Base-by-base conservation (phyloP, 2,888 invertebrate genomes). In the Mythimna impura region DNA sequence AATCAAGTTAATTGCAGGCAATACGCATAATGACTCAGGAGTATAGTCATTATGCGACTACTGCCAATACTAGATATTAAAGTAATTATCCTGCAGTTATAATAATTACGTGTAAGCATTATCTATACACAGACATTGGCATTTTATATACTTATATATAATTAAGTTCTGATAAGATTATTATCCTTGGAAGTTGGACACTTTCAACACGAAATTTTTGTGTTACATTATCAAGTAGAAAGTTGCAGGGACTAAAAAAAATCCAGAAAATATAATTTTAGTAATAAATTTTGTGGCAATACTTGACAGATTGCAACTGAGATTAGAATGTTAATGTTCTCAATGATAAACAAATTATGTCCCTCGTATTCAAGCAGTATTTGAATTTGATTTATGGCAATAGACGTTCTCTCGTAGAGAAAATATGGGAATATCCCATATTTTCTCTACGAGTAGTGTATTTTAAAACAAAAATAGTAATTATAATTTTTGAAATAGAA, bases 21-120 rank as follows among this genome's bases (percentile, higher is more conserved):
- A 58, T 40, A 58, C 54, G 2, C 30, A 43, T 52, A 14, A 73
- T 65, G 17, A 58, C 64, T 62, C n/a, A n/a, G n/a, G n/a, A n/a
- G n/a, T n/a, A n/a, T n/a, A n/a, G n/a, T n/a, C n/a, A n/a, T n/a
- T n/a, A n/a, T n/a, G n/a, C n/a, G n/a, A n/a, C 25, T 73, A 8
- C 40, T 60, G 30, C 50, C 65, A 80, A 67, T 81, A 61, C 64
- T 52, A 65, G 50, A 7, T n/a, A 80, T 71, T 80, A 60, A 12
- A 69, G 43, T 43, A 67, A 81, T 73, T 67, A 70, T 73, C 22
- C 2, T 52, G 20, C 54, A 12, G 36, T 54, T n/a, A 62, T 69
- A 69, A 75, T 79, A 47, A 66, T 79, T 34, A 57, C 12, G 2
- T 47, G 30, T 25, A 22, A 12, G 10, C 50, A 64, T 60, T 80